Evolutionary conservation across 2,888 invertebrate species (phyloP).

Genomic region (Prosopocoilus inquinatus): DNA sequence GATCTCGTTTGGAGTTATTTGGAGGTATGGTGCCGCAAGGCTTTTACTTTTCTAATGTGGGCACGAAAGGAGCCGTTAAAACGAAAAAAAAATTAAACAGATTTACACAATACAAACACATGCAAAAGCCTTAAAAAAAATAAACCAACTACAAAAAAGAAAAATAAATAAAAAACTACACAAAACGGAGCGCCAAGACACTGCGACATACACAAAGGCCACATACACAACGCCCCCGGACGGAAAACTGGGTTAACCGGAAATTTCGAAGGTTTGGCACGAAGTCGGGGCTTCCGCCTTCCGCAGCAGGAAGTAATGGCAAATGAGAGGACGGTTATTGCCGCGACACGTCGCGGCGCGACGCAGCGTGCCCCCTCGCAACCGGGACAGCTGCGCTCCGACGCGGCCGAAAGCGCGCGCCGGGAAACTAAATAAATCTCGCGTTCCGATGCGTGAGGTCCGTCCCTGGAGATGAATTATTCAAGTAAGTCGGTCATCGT

Average conservation of each 20-base stretch:
- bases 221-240: slow-evolving; percentile 25
- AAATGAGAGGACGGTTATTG: slow-evolving; percentile 15
- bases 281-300: slow-evolving; percentile 35
- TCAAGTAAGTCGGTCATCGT: slow-evolving; percentile 42
- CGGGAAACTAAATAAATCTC: slow-evolving; percentile 47
- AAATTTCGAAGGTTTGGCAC: slow-evolving; percentile 18
- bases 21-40: too few species aligned
- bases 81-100: too few species aligned
- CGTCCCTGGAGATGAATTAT: slow-evolving; percentile 43
- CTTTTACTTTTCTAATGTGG: too few species aligned
- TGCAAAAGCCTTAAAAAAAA: slow-evolving; percentile 16
- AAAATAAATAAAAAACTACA: slow-evolving; percentile 27
- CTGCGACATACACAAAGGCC: slow-evolving; percentile 19
- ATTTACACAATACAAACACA: not conserved
- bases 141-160: slow-evolving; percentile 23
- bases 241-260: slow-evolving; percentile 21
- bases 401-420: slow-evolving; percentile 33
- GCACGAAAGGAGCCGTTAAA: too few species aligned
- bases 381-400: slow-evolving; percentile 20
- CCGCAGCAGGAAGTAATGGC: slow-evolving; percentile 41
- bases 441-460: slow-evolving; percentile 46
- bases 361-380: too few species aligned
- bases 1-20: too few species aligned
- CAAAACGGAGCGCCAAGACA: slow-evolving; percentile 17
- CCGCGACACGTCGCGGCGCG: too few species aligned